Evolutionary conservation across 2,113 vertebrate species (phyloP).

Genomic region (Acanthisitta chloris): DNA sequence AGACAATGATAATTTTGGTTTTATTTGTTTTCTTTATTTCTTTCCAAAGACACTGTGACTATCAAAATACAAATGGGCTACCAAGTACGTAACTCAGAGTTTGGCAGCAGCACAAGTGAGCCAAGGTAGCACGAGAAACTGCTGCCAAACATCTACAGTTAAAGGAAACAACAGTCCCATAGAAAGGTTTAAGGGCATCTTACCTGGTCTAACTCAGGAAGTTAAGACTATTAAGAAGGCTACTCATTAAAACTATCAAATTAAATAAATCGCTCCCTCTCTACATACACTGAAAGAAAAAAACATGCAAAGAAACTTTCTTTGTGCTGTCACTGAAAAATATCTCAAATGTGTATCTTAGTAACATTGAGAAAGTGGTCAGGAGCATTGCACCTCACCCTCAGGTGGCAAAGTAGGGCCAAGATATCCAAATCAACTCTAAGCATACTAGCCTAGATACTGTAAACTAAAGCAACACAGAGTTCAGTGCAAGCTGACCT

Average conservation of each 20-base stretch:
- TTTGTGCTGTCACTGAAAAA: neutral
- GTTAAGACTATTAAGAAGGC: neutral
- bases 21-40: neutral
- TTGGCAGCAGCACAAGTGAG: neutral
- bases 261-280: neutral
- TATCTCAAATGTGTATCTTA: neutral
- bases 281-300: fast-evolving
- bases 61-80: neutral
- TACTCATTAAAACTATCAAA: neutral
- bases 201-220: neutral
- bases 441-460: neutral
- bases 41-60: neutral
- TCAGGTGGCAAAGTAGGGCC: neutral
- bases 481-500: neutral
- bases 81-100: neutral
- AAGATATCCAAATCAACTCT: neutral
- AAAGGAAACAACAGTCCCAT: neutral
- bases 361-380: fast-evolving
- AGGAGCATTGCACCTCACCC: neutral
- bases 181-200: neutral
- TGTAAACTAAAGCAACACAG: neutral
- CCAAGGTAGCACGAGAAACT: neutral
- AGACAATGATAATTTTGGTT: neutral
- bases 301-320: too few species aligned
- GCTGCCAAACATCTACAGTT: fast-evolving